These are phyloP conservation scores for Chaetodon trifascialis DNA, from an alignment of 2,113 vertebrate genomes.

Conservation along the genomic window DNA sequence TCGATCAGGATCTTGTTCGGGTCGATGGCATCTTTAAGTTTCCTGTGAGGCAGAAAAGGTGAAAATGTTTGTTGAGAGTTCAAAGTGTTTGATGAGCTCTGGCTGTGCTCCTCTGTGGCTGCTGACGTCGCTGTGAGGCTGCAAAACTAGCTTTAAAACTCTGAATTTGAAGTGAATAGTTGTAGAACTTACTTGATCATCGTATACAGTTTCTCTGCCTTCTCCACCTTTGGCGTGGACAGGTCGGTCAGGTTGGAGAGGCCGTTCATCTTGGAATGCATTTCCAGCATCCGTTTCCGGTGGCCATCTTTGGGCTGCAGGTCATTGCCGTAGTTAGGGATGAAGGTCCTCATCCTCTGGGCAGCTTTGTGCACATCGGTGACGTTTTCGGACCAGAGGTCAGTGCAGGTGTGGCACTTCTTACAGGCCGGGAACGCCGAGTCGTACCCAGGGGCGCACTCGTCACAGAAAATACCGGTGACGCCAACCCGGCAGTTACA, in stretches of 20 bases:
- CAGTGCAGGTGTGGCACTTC: conserved; percentile 87
- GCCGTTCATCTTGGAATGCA: conserved; percentile 77
- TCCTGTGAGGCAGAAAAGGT: conserved; percentile 71
- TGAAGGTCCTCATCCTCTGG: conserved; percentile 74
- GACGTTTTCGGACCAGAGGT: conserved; percentile 82
- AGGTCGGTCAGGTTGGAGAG: conserved; percentile 70
- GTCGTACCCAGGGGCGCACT: conserved; percentile 78
- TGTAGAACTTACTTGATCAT: conserved; percentile 78
- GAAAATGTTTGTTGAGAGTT: not conserved
- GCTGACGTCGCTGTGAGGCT: too few species aligned
- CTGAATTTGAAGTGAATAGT: too few species aligned
- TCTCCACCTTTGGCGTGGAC: conserved; percentile 63
- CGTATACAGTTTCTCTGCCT: conserved; percentile 79
- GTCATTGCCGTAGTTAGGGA: conserved; percentile 25
- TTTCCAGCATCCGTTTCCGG: conserved; percentile 77
- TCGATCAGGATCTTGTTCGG: conserved; percentile 69
- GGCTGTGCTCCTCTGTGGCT: too few species aligned
- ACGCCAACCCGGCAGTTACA: conserved; percentile 86
- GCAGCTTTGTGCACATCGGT: conserved; percentile 75
- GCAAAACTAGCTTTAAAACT: too few species aligned
- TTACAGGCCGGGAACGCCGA: conserved; percentile 86
- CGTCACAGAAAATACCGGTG: conserved; percentile 84
- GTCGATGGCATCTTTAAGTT: conserved; percentile 79
- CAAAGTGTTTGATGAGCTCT: not conserved
- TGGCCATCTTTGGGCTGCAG: conserved; percentile 46